A percentile compares a stretch with the other conserved stretches of the same genome.
Conservation (phyloP, 2,888 invertebrate genomes). For the Bellardia bayeri region DNA sequence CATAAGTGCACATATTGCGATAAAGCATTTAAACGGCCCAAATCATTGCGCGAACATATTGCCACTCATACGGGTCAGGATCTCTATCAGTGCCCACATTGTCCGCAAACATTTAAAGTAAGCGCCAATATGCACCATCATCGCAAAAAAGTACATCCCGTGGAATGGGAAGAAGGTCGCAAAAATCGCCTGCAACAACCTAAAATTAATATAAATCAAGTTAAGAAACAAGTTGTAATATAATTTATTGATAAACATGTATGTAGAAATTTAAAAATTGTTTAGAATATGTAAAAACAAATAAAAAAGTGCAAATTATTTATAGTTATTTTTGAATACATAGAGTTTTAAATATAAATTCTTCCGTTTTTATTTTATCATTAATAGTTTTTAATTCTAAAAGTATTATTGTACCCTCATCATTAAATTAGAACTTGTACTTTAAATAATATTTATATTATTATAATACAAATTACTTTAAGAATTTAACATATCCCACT, state of each 20-base stretch:
- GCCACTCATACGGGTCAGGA: constrained; percentile 78
- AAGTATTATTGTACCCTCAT: too few relatives aligned
- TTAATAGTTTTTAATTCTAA: too few relatives aligned
- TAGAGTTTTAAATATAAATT: too few relatives aligned
- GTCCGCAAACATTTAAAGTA: constrained; percentile 78
- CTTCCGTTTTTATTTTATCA: too few relatives aligned
- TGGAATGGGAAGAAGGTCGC: constrained; percentile 76
- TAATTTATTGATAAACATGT: constrained; percentile 33
- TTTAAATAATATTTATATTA: too few relatives aligned
- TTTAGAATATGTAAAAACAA: too few relatives aligned
- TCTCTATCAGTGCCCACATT: constrained; percentile 77
- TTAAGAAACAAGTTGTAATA: constrained; percentile 72
- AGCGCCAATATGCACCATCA: constrained; percentile 79
- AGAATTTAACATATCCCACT: neutral
- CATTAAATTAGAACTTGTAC: too few relatives aligned
- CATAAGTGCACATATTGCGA: constrained; percentile 76
- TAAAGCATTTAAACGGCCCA: constrained; percentile 76
- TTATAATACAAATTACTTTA: too few relatives aligned
- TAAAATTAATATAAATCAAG: constrained; percentile 69
- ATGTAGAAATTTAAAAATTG: neutral
- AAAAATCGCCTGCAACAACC: constrained; percentile 63
- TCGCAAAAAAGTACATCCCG: constrained; percentile 77
- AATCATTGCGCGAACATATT: constrained; percentile 76
- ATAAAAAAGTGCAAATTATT: too few relatives aligned
- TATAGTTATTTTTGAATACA: too few relatives aligned